Conservation (phyloP, 2,113 vertebrate genomes). For the Elephantulus edwardii region DNA sequence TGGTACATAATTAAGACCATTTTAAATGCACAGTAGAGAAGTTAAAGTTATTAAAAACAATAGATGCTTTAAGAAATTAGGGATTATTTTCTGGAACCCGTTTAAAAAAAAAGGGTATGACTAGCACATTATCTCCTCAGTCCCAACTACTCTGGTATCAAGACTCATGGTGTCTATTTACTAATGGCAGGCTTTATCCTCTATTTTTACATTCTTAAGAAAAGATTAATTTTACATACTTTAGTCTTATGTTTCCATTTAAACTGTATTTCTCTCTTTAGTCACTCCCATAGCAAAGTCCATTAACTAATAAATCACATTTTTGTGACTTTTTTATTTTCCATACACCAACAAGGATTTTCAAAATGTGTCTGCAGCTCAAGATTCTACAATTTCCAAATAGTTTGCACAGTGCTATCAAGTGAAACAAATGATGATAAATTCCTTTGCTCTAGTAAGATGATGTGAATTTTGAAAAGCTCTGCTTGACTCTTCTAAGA, state of each 20-base stretch:
- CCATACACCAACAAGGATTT: constrained; percentile 13
- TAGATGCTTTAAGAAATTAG: background rate
- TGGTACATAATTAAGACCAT: background rate
- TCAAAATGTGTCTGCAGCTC: background rate
- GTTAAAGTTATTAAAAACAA: background rate
- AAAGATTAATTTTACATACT: background rate
- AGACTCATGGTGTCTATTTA: background rate
- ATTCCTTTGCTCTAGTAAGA: constrained; percentile 16
- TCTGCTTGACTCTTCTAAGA: background rate
- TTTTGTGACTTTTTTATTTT: background rate
- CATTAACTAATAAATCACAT: background rate
- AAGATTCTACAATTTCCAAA: background rate
- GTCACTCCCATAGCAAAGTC: background rate
- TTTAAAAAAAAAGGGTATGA: background rate
- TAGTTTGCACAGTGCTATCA: background rate
- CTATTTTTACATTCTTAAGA: background rate
- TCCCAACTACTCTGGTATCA: background rate
- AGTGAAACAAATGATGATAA: constrained; percentile 10
- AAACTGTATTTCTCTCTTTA: background rate
- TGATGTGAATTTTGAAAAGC: background rate
- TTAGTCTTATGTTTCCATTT: background rate
- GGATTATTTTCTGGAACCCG: background rate
- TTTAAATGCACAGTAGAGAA: background rate
- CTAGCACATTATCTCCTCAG: background rate
- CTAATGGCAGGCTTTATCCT: background rate